Evolutionary conservation across 1,140 invertebrate genomes (phyloP), one percentile per base, ranked within the genome.

Genomic region (Solenopsis fugax): DNA sequence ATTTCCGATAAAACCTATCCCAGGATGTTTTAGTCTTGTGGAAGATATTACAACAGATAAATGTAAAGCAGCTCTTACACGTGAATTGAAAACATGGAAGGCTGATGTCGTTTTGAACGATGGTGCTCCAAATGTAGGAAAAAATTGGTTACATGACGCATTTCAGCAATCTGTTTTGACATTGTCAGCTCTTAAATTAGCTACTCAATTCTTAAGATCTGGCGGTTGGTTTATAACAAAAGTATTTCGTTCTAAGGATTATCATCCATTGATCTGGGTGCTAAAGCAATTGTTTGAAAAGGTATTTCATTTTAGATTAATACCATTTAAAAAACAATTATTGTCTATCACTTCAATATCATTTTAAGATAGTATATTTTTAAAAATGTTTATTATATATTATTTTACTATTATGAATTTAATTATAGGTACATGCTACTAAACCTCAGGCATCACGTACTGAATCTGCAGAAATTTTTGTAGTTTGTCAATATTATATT

Each of bases 391-490:
- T 29, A 21, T n/a, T 82, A 18, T 21, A 7, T 73, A 37, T 12
- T 7, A 18, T 75, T 84, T 37, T 29, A 50, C 12, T 60, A 37
- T 4, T 18, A 50, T 21, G 18, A 56, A 71, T 54, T 87, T 24
- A 75, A 60, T 87, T 90, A 75, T 50, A 96, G 94, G 98, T 99
- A 29, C 98, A 99, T 95, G 98, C 99, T 2, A 99, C 99, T 56
- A 99, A 99, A 96, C 99, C 99, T 2, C 98, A 99, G 95, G 99
- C 99, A 0, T 99, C 99, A 4, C 97, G 99, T 96, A 97, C 97
- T 93, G 99, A 99, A 96, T 99, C 99, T 1, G 99, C 99, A 78
- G 99, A 99, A 97, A 99, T 99, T 89, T 99, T 99, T 94, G 98
- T 99, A 65, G 98, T 99, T 7, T 99, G 99, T 95, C 98, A 99